Evolutionary conservation across 1,140 invertebrate species (phyloP).

Genomic region (Eulimnadia texana): DNA sequence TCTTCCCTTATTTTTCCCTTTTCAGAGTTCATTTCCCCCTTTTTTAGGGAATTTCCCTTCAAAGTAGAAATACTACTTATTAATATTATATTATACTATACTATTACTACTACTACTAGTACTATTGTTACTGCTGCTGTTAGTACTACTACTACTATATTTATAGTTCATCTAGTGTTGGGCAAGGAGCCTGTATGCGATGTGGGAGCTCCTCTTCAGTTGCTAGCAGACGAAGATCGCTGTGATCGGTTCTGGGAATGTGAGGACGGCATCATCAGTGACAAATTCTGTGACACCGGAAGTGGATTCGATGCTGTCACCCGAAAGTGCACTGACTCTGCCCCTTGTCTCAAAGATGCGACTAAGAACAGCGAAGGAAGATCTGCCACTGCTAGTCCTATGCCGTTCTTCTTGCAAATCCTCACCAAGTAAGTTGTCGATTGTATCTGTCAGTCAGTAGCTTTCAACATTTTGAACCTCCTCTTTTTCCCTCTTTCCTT

Average conservation of each 20-base stretch:
- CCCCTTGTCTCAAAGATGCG: slow-evolving; percentile 2
- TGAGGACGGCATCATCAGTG: slow-evolving; percentile 14
- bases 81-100: too few relatives aligned
- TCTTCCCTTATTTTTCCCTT: too few relatives aligned
- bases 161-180: too few relatives aligned
- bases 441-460: not conserved
- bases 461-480: too few relatives aligned
- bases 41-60: too few relatives aligned
- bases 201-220: slow-evolving; percentile 1
- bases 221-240: slow-evolving; percentile 13
- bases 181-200: slow-evolving; percentile 15
- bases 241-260: slow-evolving; percentile 17
- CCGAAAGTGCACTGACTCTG: slow-evolving; percentile 1
- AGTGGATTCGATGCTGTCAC: slow-evolving; percentile 8
- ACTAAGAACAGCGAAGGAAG: not conserved
- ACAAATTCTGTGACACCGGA: slow-evolving; percentile 8
- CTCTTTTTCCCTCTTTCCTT: too few relatives aligned
- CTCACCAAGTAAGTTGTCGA: not conserved
- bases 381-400: not conserved
- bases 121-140: too few relatives aligned
- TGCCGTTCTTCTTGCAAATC: not conserved
- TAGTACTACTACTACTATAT: too few relatives aligned
- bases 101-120: too few relatives aligned
- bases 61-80: too few relatives aligned
- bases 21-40: too few relatives aligned